Evolutionary conservation across 2,113 vertebrate genomes (phyloP), one percentile per base, ranked within the genome.

Genomic region (Sceloporus undulatus): DNA sequence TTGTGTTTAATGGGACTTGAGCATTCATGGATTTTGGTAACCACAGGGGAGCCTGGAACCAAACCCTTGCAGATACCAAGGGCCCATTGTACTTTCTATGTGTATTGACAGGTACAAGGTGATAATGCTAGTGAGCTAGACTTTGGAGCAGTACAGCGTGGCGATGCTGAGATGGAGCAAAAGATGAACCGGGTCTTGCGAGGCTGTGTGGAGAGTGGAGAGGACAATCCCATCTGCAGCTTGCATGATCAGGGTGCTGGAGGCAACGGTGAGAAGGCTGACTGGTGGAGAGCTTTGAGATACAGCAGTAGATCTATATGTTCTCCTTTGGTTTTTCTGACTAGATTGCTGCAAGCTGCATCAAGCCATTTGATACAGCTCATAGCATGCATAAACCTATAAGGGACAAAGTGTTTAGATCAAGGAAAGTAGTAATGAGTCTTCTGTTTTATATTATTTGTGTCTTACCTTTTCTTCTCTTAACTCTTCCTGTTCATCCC

Each of bases 111-210:
- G 98, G 97, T 99, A 0, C 98, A 99, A 86, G 98, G 98, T 6
- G 98, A 98, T 91, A 98, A 98, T 23, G 94, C 96, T 85, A 98
- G 97, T 0, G 96, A 97, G 40, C 94, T 98, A 81, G 98, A 98
- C 89, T 96, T 98, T 6, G 98, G 98, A 1, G 98, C 98, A 0
- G 98, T 99, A 81, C 98, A 99, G 84, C 96, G 98, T n/a, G 98
- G 98, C 16, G 98, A 98, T 27, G 97, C 98, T 0, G 98, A 99
- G 94, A 98, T 99, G 98, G 98, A 98, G 92, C 98, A 98, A 94
- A 98, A 98, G 94, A 98, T 99, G 98, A 98, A 99, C 90, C 96
- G 98, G 0, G 97, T 98, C 77, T 96, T 99, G 62, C 95, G 98
- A 87, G 98, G 98, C 2, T 99, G 98, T 79, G 91, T 98, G 92